These are phyloP conservation scores for Melospiza melodia DNA, from an alignment of 2,113 vertebrate species.

Conservation along the genomic window DNA sequence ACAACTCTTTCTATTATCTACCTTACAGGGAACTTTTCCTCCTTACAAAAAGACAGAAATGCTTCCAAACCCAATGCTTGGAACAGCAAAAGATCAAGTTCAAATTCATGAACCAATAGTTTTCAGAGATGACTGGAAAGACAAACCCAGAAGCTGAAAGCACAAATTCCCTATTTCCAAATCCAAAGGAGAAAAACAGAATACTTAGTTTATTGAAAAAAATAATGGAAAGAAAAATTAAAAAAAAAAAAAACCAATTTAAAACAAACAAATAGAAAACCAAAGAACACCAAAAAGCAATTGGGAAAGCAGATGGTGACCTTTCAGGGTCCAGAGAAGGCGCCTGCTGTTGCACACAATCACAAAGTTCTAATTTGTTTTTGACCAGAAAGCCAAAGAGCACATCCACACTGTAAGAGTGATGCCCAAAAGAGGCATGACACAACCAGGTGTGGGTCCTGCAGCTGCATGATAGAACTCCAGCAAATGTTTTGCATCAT, in stretches of 20 bases:
- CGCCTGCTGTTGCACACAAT: background rate
- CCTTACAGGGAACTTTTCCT: background rate
- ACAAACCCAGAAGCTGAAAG: background rate
- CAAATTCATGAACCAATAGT: background rate
- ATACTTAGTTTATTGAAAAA: background rate
- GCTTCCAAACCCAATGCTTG: background rate
- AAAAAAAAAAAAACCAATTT: background rate
- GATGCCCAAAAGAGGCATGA: background rate
- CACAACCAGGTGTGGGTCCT: background rate
- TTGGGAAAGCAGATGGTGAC: background rate
- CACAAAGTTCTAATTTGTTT: background rate
- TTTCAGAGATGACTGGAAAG: background rate
- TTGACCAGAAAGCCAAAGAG: background rate
- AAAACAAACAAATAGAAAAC: background rate
- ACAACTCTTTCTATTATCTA: background rate
- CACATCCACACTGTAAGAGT: background rate
- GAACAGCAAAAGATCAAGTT: background rate
- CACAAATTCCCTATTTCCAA: background rate
- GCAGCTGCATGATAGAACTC: background rate
- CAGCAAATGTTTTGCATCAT: accelerated
- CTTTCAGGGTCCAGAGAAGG: background rate
- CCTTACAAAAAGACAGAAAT: background rate
- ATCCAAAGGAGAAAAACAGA: background rate
- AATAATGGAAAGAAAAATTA: background rate
- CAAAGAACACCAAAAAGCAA: background rate